Evolutionary conservation across 1,140 invertebrate species (phyloP), one percentile per base, ranked within the genome.

Genomic region (Drosophila varians): DNA sequence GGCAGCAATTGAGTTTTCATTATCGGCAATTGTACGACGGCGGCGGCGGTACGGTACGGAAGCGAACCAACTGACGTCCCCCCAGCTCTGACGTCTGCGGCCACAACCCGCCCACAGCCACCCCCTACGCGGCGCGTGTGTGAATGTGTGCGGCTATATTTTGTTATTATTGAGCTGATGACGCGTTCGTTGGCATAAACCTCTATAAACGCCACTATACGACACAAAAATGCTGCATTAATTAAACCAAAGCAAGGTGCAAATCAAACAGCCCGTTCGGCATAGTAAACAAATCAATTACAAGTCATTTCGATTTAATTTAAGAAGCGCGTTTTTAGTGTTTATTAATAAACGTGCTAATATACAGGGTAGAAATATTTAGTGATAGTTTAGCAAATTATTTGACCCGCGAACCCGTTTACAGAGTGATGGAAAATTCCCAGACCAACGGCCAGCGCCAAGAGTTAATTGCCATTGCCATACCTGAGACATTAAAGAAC

Each of bases 131-230:
- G n/a, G n/a, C 16, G 46, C 36, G 36, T 18, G 25, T 28, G 54
- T 57, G 74, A 46, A 51, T 38, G 47, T 48, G 66, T 57, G 53
- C 56, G 6, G 4, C 16, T 14, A 14, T 55, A 53, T 74, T 66
- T 73, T 78, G 76, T 73, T 73, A 65, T 68, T 58, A 64, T 62
- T 54, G 56, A 62, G 58, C 19, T 40, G 69, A 58, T 82, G 78
- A 83, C 78, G 77, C 62, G 74, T 56, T 51, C 74, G 70, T 55
- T 64, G 64, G 56, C 47, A 76, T 76, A 79, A 80, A 57, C 65
- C 8, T 28, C 9, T 31, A 21, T 21, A 21, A 21, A 21, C 21
- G 21, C n/a, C n/a, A n/a, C n/a, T n/a, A n/a, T n/a, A n/a, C n/a
- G 21, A 4, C 2, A 21, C 2, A 21, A 21, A 21, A 21, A 4